These are phyloP conservation scores for Lasioglossum albipes DNA, from an alignment of 1,140 invertebrate species.

Conservation along the genomic window DNA sequence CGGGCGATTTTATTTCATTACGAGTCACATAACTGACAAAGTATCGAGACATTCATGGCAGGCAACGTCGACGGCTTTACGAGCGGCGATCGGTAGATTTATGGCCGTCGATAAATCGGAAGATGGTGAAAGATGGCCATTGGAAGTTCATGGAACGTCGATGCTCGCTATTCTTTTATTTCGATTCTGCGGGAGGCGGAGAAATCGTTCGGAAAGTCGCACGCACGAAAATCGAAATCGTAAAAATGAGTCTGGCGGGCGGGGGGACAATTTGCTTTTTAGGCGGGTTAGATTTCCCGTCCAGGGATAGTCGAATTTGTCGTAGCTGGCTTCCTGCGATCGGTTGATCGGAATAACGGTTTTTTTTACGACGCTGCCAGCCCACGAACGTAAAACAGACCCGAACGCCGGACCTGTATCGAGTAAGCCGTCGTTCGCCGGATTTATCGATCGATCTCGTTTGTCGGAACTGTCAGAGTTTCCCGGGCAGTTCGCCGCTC, in stretches of 20 bases:
- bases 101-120: constrained; percentile 2
- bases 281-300: not conserved
- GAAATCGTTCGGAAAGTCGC: not conserved
- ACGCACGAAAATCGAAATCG: not conserved
- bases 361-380: constrained; percentile 14
- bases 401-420: not conserved
- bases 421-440: not conserved
- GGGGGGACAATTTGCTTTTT: not conserved
- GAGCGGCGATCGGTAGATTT: constrained; percentile 31
- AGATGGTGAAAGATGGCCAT: not conserved
- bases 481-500: not conserved
- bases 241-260: constrained; percentile 14
- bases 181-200: no score
- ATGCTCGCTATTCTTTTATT: constrained; percentile 2
- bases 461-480: constrained; percentile 46
- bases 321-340: not conserved
- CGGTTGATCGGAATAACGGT: not conserved
- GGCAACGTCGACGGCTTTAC: constrained; percentile 21
- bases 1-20: not conserved
- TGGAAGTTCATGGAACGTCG: not conserved
- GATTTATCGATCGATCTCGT: constrained; percentile 48
- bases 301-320: constrained; percentile 38
- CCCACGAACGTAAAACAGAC: constrained; percentile 41
- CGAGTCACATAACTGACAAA: not conserved
- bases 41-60: constrained; percentile 1